Base-by-base conservation (phyloP, 2,888 invertebrate genomes). In the Andrena camellia region DNA sequence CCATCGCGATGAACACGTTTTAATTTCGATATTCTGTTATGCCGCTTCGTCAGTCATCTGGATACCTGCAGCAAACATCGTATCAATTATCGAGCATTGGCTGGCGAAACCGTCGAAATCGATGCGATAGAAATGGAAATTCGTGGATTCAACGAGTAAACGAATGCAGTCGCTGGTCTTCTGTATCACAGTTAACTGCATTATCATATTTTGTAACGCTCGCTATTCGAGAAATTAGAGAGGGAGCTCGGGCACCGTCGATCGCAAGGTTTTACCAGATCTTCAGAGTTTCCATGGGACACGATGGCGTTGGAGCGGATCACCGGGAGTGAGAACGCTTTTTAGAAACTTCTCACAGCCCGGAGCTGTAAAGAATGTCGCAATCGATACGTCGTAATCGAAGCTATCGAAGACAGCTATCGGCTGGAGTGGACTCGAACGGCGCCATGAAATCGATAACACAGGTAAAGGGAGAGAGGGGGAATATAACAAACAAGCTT, bases 401-500 rank as follows among this genome's bases (percentile, higher is more conserved):
- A 78, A 78, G 5, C 70, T 71, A 71, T 78, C 64, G 54, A 54
- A 63, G 72, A 62, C 60, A 60, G n/a, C 81, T 81, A 86, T 80
- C 71, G 64, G n/a, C 57, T 26, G 13, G 20, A 64, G 59, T 33
- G n/a, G 71, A 52, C 63, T 77, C 57, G 79, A 63, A 50, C 59
- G 33, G 50, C 69, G 67, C 33, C 69, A 67, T 67, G 85, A 75
- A 81, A 78, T 86, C 79, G 78, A 85, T 87, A 81, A 85, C 50
- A 67, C 68, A 69, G 10, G 50, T 74, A 29, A 26, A 23, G 54
- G 33, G 72, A 57, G 71, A 75, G 60, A 73, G 73, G 66, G 74
- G 57, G 67, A 78, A 80, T 78, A 75, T 78, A 75, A 75, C 73
- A 69, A 83, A 85, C 80, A 71, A 83, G 83, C 76, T 73, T 66